These are phyloP conservation scores for Hedychridium roseum DNA, from an alignment of 2,888 invertebrate genomes.

Conservation along the genomic window DNA sequence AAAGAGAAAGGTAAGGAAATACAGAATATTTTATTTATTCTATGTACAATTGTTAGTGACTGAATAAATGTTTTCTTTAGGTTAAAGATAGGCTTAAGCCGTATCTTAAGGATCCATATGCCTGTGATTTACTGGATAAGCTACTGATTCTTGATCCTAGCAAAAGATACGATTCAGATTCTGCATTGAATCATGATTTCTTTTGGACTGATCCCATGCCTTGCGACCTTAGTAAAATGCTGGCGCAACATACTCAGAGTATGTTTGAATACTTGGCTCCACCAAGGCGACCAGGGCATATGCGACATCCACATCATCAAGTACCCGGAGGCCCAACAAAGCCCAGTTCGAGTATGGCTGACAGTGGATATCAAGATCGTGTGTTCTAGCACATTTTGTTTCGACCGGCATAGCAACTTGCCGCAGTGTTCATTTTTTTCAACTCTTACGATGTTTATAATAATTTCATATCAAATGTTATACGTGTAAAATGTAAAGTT, in stretches of 20 bases:
- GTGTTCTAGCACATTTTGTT: conserved; percentile 71
- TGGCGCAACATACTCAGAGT: conserved; percentile 87
- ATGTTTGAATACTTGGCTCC: conserved; percentile 95
- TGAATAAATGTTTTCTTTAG: conserved; percentile 48
- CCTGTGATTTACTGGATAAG: conserved; percentile 92
- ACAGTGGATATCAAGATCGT: conserved; percentile 85
- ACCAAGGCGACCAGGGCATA: conserved; percentile 75
- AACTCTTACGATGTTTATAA: conserved; percentile 9
- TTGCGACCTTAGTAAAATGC: conserved; percentile 87
- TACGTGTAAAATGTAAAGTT: conserved; percentile 2
- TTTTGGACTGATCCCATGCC: conserved; percentile 99
- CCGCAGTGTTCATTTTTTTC: conserved; percentile 5
- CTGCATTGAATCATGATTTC: conserved; percentile 95
- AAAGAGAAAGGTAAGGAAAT: conserved; percentile 79
- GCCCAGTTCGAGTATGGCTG: conserved; percentile 70
- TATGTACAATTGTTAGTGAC: conserved; percentile 3
- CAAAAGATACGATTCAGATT: conserved; percentile 87
- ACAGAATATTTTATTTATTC: conserved; percentile 1
- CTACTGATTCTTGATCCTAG: conserved; percentile 91
- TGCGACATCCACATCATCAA: conserved; percentile 77
- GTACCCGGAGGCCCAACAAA: conserved; percentile 64
- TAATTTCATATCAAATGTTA: no score
- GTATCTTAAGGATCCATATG: conserved; percentile 90
- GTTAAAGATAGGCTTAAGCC: conserved; percentile 85
- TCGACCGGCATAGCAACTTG: conserved; percentile 9